These are phyloP conservation scores for Myotis planiceps DNA, from an alignment of 2,797 vertebrate species.

Conservation along the genomic window DNA sequence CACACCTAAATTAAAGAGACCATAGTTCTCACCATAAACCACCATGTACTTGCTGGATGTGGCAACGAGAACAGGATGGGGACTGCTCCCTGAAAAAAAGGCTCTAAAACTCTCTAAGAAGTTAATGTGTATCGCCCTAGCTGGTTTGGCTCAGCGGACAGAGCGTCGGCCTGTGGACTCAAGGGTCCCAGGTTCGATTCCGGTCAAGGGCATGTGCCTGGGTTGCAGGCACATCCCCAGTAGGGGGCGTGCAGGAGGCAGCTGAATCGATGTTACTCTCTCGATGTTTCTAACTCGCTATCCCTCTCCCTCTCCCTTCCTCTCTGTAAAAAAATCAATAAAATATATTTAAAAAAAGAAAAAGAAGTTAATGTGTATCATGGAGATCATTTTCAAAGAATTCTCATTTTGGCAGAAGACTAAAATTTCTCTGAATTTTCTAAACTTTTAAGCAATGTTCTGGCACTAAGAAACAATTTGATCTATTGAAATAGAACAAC, in stretches of 20 bases:
- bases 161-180: too few relatives aligned
- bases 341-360: too few relatives aligned
- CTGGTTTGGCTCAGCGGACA: too few relatives aligned
- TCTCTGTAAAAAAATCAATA: too few relatives aligned
- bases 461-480: neutral
- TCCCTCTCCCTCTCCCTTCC: too few relatives aligned
- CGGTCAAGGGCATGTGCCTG: too few relatives aligned
- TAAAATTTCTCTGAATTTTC: slow-evolving; percentile 16
- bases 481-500: neutral
- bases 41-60: neutral
- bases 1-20: neutral
- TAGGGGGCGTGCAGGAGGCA: too few relatives aligned
- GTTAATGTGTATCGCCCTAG: neutral
- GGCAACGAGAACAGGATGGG: neutral
- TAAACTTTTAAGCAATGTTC: neutral
- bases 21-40: neutral
- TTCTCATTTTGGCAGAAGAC: neutral
- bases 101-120: neutral
- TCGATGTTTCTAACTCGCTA: too few relatives aligned
- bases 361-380: neutral
- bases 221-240: too few relatives aligned
- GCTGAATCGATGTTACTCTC: too few relatives aligned
- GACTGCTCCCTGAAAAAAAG: neutral
- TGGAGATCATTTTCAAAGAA: neutral
- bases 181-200: too few relatives aligned